Percentiles rank a stretch among this genome's conserved stretches.
phyloP scores from a whole-genome alignment of 2,888 invertebrate genomes.

The Drosophila demipolita region DNA sequence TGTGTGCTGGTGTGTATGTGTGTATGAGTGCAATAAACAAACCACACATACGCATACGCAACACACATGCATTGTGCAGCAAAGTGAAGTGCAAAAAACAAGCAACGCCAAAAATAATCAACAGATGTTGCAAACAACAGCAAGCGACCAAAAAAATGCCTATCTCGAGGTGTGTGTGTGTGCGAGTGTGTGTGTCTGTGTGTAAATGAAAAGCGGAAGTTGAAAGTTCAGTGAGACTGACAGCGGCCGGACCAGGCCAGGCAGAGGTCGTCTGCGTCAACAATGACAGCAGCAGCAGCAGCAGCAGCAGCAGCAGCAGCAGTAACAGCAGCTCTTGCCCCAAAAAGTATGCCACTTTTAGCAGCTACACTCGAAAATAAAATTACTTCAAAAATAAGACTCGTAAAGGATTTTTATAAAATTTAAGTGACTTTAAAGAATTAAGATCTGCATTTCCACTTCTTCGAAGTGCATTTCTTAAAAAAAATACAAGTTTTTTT shows the following conservation, averaged over 20 bases:
- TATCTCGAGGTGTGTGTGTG: constrained; percentile 27
- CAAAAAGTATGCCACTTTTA: constrained; percentile 69
- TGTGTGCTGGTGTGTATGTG: constrained; percentile 25
- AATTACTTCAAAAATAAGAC: too few relatives aligned
- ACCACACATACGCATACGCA: constrained; percentile 42
- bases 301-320: constrained; percentile 30
- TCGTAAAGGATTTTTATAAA: too few relatives aligned
- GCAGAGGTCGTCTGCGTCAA: constrained; percentile 68
- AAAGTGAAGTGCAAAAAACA: constrained; percentile 59
- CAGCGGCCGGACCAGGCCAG: constrained; percentile 57
- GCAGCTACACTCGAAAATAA: not conserved
- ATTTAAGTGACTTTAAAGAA: not conserved
- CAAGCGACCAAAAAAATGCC: constrained; percentile 52
- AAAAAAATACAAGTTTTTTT: not conserved
- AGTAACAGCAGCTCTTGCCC: constrained; percentile 29
- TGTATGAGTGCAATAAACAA: constrained; percentile 70
- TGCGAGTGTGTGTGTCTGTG: constrained; percentile 35
- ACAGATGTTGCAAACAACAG: constrained; percentile 73
- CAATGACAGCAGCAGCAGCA: constrained; percentile 63
- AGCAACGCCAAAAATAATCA: constrained; percentile 73
- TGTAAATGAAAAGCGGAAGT: constrained; percentile 78
- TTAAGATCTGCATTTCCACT: too few relatives aligned
- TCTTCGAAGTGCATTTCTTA: not conserved
- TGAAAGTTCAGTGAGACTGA: constrained; percentile 75
- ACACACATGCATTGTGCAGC: constrained; percentile 36